Evolutionary conservation across 2,888 invertebrate genomes (phyloP), one percentile per base, ranked within the genome.

Genomic region (Andrena hattorfiana): DNA sequence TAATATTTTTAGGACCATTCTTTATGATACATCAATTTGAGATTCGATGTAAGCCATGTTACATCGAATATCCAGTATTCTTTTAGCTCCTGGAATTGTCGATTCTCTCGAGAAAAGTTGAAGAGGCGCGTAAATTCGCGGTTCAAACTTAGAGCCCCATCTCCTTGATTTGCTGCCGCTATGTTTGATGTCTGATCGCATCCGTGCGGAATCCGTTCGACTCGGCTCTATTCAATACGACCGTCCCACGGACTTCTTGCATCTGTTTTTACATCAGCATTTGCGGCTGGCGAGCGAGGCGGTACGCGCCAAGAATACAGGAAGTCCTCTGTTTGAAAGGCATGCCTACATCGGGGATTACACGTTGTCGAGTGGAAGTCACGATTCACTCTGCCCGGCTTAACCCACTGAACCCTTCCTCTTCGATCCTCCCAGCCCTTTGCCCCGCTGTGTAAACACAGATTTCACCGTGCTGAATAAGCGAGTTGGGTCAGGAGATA

Each of bases 211-310:
- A 87, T 87, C 66, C 35, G 69, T 56, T 83, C 81, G 77, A 77
- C 68, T 88, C 83, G 62, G 42, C 42, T 87, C 66, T 28, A 68
- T 56, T 83, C 81, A 68, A 83, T 64, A 86, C 83, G 64, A 16
- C 74, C 64, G 49, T 81, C 54, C 30, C 35, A 60, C 66, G 35
- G 42, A 70, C 54, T 83, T 88, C 30, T 83, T 77, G 73, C 80
- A 64, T 73, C 68, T 83, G 71, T 64, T 86, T 76, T 86, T 87
- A 81, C 88, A 83, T 88, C 71, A 81, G 51, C 64, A 67, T 75
- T 69, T 77, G 63, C n/a, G 28, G 42, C 73, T 68, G 26, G 54
- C 23, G 67, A 66, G 82, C 64, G 59, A 48, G 42, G 26, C 28
- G 66, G 20, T 64, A 84, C 54, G 77, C 67, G 68, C n/a, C 32